phyloP scores from a whole-genome alignment of 2,113 vertebrate genomes.

The Periophthalmus modestus region DNA sequence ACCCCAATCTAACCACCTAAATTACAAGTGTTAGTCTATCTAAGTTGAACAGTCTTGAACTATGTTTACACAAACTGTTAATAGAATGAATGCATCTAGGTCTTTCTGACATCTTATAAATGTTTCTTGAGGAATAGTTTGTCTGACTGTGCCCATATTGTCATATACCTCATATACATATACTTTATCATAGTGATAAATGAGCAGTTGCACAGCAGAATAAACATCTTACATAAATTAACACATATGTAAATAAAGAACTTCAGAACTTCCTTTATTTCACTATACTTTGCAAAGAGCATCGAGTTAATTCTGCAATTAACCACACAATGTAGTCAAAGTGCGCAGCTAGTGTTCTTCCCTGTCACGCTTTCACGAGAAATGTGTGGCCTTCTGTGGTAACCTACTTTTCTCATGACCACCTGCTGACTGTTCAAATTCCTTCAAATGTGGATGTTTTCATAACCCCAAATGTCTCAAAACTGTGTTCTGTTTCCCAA shows the following conservation, averaged over 20 bases:
- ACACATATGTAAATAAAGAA: background rate
- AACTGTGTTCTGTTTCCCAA: background rate
- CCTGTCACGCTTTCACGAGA: background rate
- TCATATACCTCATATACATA: background rate
- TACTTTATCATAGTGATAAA: background rate
- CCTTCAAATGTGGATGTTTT: slow-evolving; percentile 8
- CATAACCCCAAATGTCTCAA: background rate
- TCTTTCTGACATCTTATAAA: background rate
- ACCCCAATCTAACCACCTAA: background rate
- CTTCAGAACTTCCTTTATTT: background rate
- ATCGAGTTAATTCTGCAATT: background rate
- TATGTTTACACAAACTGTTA: too few relatives aligned
- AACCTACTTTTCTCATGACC: slow-evolving; percentile 13
- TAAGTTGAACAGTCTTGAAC: too few relatives aligned
- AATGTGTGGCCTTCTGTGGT: background rate
- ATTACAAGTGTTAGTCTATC: background rate
- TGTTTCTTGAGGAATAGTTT: background rate
- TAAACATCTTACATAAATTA: too few relatives aligned
- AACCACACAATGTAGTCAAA: background rate
- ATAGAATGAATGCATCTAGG: too few relatives aligned
- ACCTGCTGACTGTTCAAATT: slow-evolving; percentile 12
- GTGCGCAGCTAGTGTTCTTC: background rate
- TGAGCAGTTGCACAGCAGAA: too few relatives aligned
- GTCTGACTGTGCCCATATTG: background rate
- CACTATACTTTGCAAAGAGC: background rate